A percentile compares a stretch with the other conserved stretches of the same genome.
Conservation (phyloP, 2,888 invertebrate species). For the Hydrotaea diabolus region DNA sequence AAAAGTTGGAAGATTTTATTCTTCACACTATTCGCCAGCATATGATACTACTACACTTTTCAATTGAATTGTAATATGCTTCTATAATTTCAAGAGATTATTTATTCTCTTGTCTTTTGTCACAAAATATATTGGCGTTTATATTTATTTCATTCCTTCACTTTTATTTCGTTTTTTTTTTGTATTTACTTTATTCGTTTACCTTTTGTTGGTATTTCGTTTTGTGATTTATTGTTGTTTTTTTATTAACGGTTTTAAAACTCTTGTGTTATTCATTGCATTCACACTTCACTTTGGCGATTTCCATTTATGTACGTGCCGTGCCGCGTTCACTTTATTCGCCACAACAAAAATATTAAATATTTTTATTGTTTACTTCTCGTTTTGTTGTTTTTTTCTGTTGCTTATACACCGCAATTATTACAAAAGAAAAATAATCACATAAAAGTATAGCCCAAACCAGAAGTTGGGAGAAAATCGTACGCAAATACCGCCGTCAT, state of each 20-base stretch:
- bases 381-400: neutral
- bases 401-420: conserved; percentile 12
- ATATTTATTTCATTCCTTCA: neutral
- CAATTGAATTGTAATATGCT: conserved; percentile 19
- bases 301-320: neutral
- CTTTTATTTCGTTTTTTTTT: conserved; percentile 28
- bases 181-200: conserved; percentile 4
- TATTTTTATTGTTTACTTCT: conserved; percentile 9
- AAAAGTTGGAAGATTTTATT: conserved; percentile 19
- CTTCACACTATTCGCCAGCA: neutral
- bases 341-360: conserved; percentile 15
- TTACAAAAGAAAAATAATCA: neutral
- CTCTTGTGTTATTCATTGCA: conserved; percentile 27
- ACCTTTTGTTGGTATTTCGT: conserved; percentile 34
- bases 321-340: neutral
- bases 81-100: neutral
- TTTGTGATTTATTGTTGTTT: conserved; percentile 41
- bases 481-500: conserved; percentile 55
- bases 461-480: conserved; percentile 39
- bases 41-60: conserved; percentile 24
- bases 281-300: conserved; percentile 42
- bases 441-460: conserved; percentile 50
- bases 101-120: neutral
- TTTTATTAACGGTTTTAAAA: conserved; percentile 59
- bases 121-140: neutral